A percentile compares a stretch with the other conserved stretches of the same genome.
Conservation (phyloP, 2,888 invertebrate genomes). For the Balanococcus diminutus region DNA sequence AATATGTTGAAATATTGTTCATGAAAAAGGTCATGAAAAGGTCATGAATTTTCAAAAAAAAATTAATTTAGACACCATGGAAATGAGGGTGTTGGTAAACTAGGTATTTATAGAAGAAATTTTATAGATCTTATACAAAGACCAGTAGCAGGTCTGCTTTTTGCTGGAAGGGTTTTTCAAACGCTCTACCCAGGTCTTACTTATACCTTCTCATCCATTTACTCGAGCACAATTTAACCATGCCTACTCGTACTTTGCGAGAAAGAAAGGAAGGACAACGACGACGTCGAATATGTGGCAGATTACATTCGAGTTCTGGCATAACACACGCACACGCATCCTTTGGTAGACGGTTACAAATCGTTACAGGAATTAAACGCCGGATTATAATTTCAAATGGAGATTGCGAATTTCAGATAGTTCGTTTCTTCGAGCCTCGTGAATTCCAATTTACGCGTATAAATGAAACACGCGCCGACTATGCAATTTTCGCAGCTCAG, state of each 20-base stretch:
- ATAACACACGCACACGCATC: background rate
- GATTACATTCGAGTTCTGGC: background rate
- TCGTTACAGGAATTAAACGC: background rate
- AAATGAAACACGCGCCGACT: background rate
- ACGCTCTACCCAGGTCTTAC: too few relatives aligned
- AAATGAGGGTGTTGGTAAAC: too few relatives aligned
- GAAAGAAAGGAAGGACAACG: too few relatives aligned
- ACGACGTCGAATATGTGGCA: background rate
- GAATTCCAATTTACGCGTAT: background rate
- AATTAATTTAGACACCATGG: too few relatives aligned
- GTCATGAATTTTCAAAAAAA: too few relatives aligned
- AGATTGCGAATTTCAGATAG: conserved; percentile 1
- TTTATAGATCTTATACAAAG: too few relatives aligned
- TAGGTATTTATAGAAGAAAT: too few relatives aligned
- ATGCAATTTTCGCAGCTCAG: background rate
- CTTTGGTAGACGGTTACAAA: background rate
- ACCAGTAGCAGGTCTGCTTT: too few relatives aligned
- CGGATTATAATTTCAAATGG: background rate
- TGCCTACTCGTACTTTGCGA: too few relatives aligned
- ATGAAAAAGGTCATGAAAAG: too few relatives aligned
- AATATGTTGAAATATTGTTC: too few relatives aligned
- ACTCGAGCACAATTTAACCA: background rate
- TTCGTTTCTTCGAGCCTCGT: background rate
- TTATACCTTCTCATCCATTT: background rate
- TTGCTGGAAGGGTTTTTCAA: too few relatives aligned